Evolutionary conservation across 1,140 invertebrate species (phyloP).

Genomic region (Ephestia elutella): DNA sequence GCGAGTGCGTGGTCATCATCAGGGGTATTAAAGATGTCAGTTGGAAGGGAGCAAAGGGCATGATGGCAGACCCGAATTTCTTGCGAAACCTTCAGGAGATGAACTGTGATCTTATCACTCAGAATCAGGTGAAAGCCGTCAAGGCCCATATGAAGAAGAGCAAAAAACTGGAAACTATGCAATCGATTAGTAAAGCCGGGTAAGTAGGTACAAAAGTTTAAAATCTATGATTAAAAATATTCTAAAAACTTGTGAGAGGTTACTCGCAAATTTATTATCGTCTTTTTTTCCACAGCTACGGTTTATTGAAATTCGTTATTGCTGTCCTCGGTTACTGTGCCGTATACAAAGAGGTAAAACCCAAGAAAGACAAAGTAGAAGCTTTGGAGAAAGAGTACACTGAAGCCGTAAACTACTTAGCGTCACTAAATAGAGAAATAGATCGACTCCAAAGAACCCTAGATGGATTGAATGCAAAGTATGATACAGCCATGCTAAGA

Average conservation of each 20-base stretch:
- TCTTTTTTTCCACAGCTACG: not conserved
- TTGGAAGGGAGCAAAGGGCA: constrained; percentile 91
- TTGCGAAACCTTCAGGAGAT: constrained; percentile 86
- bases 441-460: constrained; percentile 81
- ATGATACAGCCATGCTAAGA: constrained; percentile 83
- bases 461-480: constrained; percentile 81
- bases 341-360: constrained; percentile 89
- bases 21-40: constrained; percentile 87
- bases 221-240: too few species aligned
- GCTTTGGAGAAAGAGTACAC: constrained; percentile 80
- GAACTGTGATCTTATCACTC: constrained; percentile 87
- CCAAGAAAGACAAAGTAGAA: constrained; percentile 89
- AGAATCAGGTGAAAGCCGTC: constrained; percentile 81
- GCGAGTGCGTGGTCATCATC: constrained; percentile 90
- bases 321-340: constrained; percentile 90
- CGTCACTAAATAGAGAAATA: constrained; percentile 85
- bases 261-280: too few species aligned
- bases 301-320: constrained; percentile 67
- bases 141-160: constrained; percentile 80
- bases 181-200: constrained; percentile 86
- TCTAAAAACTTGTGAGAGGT: too few species aligned
- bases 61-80: constrained; percentile 93
- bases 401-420: constrained; percentile 74
- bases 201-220: too few species aligned
- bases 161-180: constrained; percentile 84